Evolutionary conservation across 1,140 invertebrate genomes (phyloP), one percentile per base, ranked within the genome.

Genomic region (Zaprionus ghesquierei): DNA sequence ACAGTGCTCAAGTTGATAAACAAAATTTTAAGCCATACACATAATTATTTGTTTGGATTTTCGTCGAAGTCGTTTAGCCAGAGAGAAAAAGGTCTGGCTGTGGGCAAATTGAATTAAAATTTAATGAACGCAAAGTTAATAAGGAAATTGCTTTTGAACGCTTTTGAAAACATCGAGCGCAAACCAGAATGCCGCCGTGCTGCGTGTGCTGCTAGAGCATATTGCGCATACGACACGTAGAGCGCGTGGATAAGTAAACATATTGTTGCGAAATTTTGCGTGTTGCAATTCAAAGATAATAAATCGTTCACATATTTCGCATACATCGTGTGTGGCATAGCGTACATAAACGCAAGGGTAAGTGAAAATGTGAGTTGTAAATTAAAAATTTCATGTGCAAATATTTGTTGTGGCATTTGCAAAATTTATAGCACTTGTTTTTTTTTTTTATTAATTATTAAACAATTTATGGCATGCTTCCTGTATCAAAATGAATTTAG

Each of bases 211-310:
- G 35, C 12, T 79, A 89, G 79, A 74, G 76, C 76, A 71, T 76
- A 87, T 89, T 81, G 77, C 65, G 84, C 64, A 87, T 89, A 80
- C 84, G 84, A 77, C 79, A 87, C 84, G 84, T 87, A 64, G 73
- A 54, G 65, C 79, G 69, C 62, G 20, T 38, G 65, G 69, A 78
- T 85, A 89, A 60, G 76, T 50, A 51, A 87, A 89, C 84, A 87
- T 87, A 87, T 87, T 87, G 84, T 75, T 69, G 79, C 72, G 69
- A 70, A 74, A 71, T 79, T 69, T 77, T 72, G 82, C 65, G 71
- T 68, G 69, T 56, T 64, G 65, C 74, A 51, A 72, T 72, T 53
- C 70, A 55, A 69, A 46, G 31, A 55, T 56, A 70, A 71, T 62
- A 62, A 79, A 77, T 74, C 75, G 44, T 66, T 79, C 33, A 74